Evolutionary conservation across 2,797 vertebrate species (phyloP).

Genomic region (Lates japonicus): DNA sequence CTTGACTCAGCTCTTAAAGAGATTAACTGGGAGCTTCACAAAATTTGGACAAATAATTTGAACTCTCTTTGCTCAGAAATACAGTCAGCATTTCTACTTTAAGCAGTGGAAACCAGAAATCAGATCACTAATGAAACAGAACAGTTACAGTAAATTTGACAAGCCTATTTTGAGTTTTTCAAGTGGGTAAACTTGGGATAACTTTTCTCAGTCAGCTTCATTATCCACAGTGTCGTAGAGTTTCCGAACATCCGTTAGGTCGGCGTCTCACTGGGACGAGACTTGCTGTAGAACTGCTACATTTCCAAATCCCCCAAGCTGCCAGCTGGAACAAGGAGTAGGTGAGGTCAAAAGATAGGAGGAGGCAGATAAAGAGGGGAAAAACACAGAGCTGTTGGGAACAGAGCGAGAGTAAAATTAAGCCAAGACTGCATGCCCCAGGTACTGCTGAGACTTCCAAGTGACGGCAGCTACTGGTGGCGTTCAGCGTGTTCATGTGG

Average conservation of each 20-base stretch:
- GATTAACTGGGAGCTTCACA: conserved; percentile 37
- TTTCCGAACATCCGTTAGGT: conserved; percentile 43
- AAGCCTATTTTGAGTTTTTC: not conserved
- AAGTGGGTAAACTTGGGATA: conserved; percentile 17
- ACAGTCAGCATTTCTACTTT: conserved; percentile 11
- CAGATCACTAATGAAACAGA: conserved; percentile 4
- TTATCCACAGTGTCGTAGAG: conserved; percentile 23
- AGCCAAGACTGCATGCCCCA: conserved; percentile 36
- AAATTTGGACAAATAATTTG: conserved; percentile 31
- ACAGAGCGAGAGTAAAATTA: conserved; percentile 8
- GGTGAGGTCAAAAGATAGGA: conserved; percentile 44
- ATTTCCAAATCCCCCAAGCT: conserved; percentile 50
- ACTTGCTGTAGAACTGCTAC: conserved; percentile 28
- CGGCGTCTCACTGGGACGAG: conserved; percentile 41
- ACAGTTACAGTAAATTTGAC: conserved; percentile 6
- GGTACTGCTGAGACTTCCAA: conserved; percentile 42
- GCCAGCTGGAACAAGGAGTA: conserved; percentile 47
- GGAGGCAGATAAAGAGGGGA: conserved; percentile 25
- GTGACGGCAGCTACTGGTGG: conserved; percentile 44
- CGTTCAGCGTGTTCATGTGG: conserved; percentile 32
- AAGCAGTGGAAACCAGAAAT: conserved; percentile 23
- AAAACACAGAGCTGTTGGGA: conserved; percentile 24
- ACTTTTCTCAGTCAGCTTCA: conserved; percentile 33
- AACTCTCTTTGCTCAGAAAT: conserved; percentile 3
- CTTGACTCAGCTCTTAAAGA: conserved; percentile 54